Base-by-base conservation (phyloP, 1,140 invertebrate genomes). In the Ceratitis capitata region DNA sequence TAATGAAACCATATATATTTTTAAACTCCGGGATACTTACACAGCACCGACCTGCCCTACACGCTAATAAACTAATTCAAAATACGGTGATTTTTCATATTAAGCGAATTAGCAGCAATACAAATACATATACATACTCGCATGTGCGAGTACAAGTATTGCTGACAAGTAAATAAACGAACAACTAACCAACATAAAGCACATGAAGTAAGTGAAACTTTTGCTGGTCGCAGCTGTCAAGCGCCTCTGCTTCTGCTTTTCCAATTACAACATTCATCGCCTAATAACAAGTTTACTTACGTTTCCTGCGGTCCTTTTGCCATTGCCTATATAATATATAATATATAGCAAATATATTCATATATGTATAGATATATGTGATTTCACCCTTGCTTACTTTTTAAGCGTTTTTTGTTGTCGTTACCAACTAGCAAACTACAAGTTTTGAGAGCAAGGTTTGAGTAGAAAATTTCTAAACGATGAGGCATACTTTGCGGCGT, bases 401-500 rank as follows among this genome's bases (percentile, higher is more conserved):
- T 74, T 35, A 26, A 12, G 16, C 83, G n/a, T n/a, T n/a, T n/a
- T n/a, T n/a, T 4, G 14, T 26, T 51, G 5, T 39, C 23, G 42
- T 84, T 23, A 10, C 35, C 53, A 58, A 56, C 39, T 53, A 39
- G 14, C 23, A n/a, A 84, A 23, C n/a, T 45, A 84, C 45, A 29
- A 12, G 35, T 45, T n/a, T n/a, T n/a, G n/a, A 56, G 16, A 26
- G 35, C 35, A 23, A 26, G 5, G 45, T 39, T 45, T 19, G n/a
- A n/a, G n/a, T n/a, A n/a, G n/a, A 78, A 74, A 78, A 78, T 45
- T 35, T 39, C 69, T 45, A 83, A 53, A 45, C 82, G 29, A 35
- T 69, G 47, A 85, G 84, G 84, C 84, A 85, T 85, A 85, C 42
- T 85, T 51, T 85, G 45, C 56, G 84, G 84, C 84, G 84, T 85